These are phyloP conservation scores for Rhopalosiphum maidis DNA, from an alignment of 1,140 invertebrate genomes.

Conservation along the genomic window DNA sequence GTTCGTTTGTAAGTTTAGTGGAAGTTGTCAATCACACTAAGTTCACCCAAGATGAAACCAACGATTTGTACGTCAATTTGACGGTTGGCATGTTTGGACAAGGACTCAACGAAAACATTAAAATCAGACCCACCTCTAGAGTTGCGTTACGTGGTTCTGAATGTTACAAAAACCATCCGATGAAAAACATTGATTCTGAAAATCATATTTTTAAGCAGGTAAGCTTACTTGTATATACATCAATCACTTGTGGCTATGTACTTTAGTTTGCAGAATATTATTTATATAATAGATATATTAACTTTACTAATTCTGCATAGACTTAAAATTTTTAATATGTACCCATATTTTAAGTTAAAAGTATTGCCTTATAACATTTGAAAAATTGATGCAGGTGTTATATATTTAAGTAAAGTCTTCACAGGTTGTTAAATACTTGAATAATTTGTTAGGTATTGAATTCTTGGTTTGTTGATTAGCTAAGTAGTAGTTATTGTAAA, in stretches of 20 bases:
- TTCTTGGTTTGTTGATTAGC: too few relatives aligned
- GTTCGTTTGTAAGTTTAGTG: slow-evolving; percentile 19
- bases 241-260: not conserved
- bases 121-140: slow-evolving; percentile 55
- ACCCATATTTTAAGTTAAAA: not conserved
- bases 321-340: not conserved
- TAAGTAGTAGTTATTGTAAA: too few relatives aligned
- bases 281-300: not conserved
- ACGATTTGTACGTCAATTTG: slow-evolving; percentile 34
- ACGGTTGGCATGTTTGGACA: slow-evolving; percentile 51
- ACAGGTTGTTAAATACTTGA: not conserved
- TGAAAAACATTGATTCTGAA: slow-evolving; percentile 41
- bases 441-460: too few relatives aligned
- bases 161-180: slow-evolving; percentile 41
- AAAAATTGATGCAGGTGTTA: too few relatives aligned
- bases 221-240: not conserved
- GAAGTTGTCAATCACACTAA: slow-evolving; percentile 53
- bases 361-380: not conserved
- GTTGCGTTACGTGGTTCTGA: slow-evolving; percentile 25
- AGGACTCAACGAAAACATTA: slow-evolving; percentile 48
- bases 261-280: not conserved
- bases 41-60: not conserved
- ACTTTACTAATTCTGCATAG: not conserved
- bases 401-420: not conserved
- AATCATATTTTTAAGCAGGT: slow-evolving; percentile 29